Evolutionary conservation across 2,797 vertebrate genomes (phyloP).

Genomic region (Echiichthys vipera): DNA sequence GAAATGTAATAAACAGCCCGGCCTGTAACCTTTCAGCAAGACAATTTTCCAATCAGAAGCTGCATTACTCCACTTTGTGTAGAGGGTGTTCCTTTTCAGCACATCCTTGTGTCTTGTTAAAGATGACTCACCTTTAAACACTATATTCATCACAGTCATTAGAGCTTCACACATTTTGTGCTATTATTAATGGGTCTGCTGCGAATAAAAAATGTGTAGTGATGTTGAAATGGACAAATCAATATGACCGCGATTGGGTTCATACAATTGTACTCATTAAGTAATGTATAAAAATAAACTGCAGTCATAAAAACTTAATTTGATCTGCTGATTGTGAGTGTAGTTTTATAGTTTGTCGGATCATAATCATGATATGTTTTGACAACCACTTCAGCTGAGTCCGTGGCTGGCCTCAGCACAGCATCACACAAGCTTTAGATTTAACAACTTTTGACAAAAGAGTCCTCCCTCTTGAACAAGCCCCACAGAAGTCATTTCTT

Average conservation of each 20-base stretch:
- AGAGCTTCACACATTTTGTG: background rate
- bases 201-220: background rate
- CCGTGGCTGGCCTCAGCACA: constrained; percentile 39
- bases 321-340: constrained; percentile 22
- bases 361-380: constrained; percentile 61
- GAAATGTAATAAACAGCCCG: constrained; percentile 15
- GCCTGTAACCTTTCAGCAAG: constrained; percentile 19
- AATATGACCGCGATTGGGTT: background rate
- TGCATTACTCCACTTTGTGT: background rate
- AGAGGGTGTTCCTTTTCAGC: background rate
- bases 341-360: constrained; percentile 48
- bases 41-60: constrained; percentile 10
- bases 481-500: constrained; percentile 17
- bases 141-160: constrained; percentile 8
- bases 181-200: background rate
- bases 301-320: background rate
- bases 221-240: background rate
- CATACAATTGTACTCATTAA: background rate
- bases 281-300: constrained; percentile 11
- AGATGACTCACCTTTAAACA: constrained; percentile 32
- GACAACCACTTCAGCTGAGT: constrained; percentile 61
- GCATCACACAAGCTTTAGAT: constrained; percentile 38
- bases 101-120: background rate
- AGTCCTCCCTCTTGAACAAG: constrained; percentile 41
- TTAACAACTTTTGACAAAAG: constrained; percentile 64